Conservation (phyloP, 1,140 invertebrate species). For the Drosophila dunni region DNA sequence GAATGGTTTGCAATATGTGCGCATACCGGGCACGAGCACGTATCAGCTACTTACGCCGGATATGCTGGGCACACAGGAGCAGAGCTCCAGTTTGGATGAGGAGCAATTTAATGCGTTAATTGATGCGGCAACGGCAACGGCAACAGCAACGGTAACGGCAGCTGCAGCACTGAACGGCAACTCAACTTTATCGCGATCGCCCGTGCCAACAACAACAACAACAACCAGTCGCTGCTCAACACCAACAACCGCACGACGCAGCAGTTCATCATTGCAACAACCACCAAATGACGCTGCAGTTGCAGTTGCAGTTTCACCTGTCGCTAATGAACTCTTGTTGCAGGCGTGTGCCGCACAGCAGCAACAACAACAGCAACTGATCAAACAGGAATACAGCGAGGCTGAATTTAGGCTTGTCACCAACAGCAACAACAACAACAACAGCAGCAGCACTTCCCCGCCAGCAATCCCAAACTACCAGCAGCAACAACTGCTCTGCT, state of each 20-base stretch:
- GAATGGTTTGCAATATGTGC: constrained; percentile 84
- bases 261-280: constrained; percentile 66
- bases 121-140: constrained; percentile 43
- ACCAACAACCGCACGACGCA: constrained; percentile 35
- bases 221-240: constrained; percentile 36
- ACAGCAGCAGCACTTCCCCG: constrained; percentile 35
- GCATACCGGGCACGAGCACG: constrained; percentile 84
- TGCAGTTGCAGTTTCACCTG: constrained; percentile 69
- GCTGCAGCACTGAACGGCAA: constrained; percentile 63
- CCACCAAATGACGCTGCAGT: constrained; percentile 29
- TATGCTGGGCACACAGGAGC: constrained; percentile 71
- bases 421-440: constrained; percentile 44
- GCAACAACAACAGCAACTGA: constrained; percentile 59
- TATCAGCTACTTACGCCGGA: constrained; percentile 85
- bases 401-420: constrained; percentile 41
- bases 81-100: constrained; percentile 59
- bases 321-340: constrained; percentile 72
- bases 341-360: constrained; percentile 74
- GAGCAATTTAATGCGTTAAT: constrained; percentile 67
- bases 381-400: constrained; percentile 77
- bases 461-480: constrained; percentile 36
- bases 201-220: constrained; percentile 65
- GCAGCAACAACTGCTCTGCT: constrained; percentile 50
- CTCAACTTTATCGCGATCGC: constrained; percentile 62
- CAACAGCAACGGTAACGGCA: constrained; percentile 27